Evolutionary conservation across 2,888 invertebrate genomes (phyloP), one percentile per base, ranked within the genome.

Genomic region (Scrobipalpa atriplicella): DNA sequence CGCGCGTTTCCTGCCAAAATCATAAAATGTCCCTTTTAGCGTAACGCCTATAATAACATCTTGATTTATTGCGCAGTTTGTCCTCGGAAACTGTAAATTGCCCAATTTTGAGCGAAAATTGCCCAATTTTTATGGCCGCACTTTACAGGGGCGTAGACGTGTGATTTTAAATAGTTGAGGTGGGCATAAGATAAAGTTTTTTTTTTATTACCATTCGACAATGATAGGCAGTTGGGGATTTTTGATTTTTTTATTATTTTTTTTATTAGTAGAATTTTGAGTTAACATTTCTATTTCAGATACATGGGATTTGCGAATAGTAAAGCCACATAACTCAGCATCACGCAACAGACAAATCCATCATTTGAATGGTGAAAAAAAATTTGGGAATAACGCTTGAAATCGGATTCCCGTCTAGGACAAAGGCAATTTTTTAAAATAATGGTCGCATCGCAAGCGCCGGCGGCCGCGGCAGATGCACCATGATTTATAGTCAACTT

Each of bases 401-500:
- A 78, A 82, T 74, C 71, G 68, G 67, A 72, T 73, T 74, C 71
- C 21, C 72, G 72, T 71, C 70, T 75, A 75, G 77, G 75, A 83
- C 77, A 79, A 81, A 80, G 75, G 76, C 72, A 65, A 73, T 77
- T 74, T 78, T 79, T 83, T 78, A 73, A 76, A 81, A 78, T 75
- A 81, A 81, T 76, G 78, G 77, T 73, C 75, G 78, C 79, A 69
- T 73, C 75, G 78, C 79, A 69, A 70, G 64, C 76, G 74, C 81
- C 77, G 75, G 79, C 79, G 71, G 77, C 75, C 66, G 68, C 70
- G 78, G 84, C 91, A 91, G 89, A 89, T 92, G 91, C 77, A 75
- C 74, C 74, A 85, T 91, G 91, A 92, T 91, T 90, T 88, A 92
- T 89, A 80, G 80, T 78, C 72, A 74, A 74, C 79, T 85, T 87